Percentiles rank a stretch among this genome's conserved stretches.
These are phyloP conservation scores for Zhuqinia jingwanae DNA, from an alignment of 2,888 invertebrate species.

Conservation along the genomic window DNA sequence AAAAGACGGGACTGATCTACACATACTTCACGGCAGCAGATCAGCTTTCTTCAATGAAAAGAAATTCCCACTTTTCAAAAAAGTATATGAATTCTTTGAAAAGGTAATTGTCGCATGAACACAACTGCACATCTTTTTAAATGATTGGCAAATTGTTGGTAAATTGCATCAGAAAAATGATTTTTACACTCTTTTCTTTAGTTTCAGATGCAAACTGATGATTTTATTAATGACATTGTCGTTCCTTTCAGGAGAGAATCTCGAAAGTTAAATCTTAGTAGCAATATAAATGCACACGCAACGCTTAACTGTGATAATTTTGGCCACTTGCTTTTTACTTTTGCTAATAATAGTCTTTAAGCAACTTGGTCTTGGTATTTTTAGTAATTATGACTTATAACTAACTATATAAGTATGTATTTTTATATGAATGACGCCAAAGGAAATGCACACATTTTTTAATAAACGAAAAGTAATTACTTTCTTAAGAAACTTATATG, in stretches of 20 bases:
- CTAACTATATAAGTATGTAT: no score
- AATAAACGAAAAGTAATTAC: no score
- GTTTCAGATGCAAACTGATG: slow-evolving; percentile 52
- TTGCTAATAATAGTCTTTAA: neutral
- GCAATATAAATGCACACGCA: slow-evolving; percentile 9
- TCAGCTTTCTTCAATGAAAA: slow-evolving; percentile 89
- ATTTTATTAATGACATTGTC: slow-evolving; percentile 38
- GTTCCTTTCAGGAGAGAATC: slow-evolving; percentile 41
- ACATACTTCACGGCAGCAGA: slow-evolving; percentile 93
- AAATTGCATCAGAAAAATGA: no score
- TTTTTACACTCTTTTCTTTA: slow-evolving; percentile 1
- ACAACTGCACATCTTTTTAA: no score
- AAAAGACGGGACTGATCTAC: slow-evolving; percentile 87
- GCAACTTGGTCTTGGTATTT: no score
- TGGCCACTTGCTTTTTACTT: slow-evolving; percentile 52
- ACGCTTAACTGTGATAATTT: slow-evolving; percentile 60
- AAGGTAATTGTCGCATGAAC: no score
- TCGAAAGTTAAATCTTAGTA: neutral
- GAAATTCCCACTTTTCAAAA: slow-evolving; percentile 92
- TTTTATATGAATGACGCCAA: no score
- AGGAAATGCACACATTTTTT: no score
- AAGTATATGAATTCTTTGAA: slow-evolving; percentile 86
- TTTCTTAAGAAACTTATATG: no score
- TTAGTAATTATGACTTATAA: no score
- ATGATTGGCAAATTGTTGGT: no score